These are phyloP conservation scores for Clarias macrocephalus DNA, from an alignment of 2,113 vertebrate genomes.

Conservation along the genomic window DNA sequence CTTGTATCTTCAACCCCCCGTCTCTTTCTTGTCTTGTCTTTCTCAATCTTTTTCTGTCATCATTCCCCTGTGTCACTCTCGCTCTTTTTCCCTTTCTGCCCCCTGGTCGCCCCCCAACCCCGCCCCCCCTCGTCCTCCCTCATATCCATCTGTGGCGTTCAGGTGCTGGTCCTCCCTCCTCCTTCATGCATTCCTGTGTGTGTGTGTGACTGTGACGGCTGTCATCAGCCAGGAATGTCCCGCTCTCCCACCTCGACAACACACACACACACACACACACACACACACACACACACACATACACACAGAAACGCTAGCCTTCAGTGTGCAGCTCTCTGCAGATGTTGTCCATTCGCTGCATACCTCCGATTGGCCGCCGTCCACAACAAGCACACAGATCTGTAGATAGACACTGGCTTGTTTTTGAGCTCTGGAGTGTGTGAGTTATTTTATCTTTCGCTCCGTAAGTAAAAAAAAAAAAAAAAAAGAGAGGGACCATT, in stretches of 20 bases:
- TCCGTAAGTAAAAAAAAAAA: conserved; percentile 54
- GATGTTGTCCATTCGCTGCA: conserved; percentile 78
- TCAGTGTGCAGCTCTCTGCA: conserved; percentile 69
- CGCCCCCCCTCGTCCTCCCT: conserved; percentile 50
- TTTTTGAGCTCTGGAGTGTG: conserved; percentile 67
- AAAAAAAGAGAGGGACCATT: conserved; percentile 50
- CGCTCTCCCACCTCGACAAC: conserved; percentile 74
- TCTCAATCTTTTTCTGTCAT: conserved; percentile 55
- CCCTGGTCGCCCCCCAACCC: background rate
- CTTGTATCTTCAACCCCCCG: background rate
- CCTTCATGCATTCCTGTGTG: conserved; percentile 75
- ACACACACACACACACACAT: conserved; percentile 32
- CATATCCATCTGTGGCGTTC: conserved; percentile 52
- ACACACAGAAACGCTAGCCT: conserved; percentile 60
- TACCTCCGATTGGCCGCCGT: conserved; percentile 72
- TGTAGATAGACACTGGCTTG: conserved; percentile 72
- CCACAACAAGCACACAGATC: conserved; percentile 75
- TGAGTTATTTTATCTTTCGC: conserved; percentile 70
- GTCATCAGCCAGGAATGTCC: conserved; percentile 79
- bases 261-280: conserved; percentile 27
- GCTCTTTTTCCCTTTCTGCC: conserved; percentile 41
- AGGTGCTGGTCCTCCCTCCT: conserved; percentile 46
- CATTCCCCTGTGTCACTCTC: conserved; percentile 35
- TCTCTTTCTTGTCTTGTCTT: background rate
- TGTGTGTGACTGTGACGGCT: conserved; percentile 79